These are phyloP conservation scores for Mongoloraphidia duomilia DNA, from an alignment of 2,888 invertebrate species.

Conservation along the genomic window DNA sequence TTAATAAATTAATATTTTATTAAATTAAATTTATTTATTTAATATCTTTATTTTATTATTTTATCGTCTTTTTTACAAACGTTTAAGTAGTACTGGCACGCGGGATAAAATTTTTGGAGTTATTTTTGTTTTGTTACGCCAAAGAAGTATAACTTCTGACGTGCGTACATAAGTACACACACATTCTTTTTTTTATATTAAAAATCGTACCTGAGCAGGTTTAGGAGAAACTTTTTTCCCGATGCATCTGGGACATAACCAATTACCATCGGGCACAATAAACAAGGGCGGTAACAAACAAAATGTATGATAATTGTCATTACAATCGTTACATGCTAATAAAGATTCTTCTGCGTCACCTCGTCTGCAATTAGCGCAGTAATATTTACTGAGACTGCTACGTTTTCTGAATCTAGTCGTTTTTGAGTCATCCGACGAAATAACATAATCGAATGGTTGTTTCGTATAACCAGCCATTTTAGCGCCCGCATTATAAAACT, in stretches of 20 bases:
- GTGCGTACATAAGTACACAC: no score
- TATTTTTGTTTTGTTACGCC: no score
- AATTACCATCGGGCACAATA: conserved; percentile 56
- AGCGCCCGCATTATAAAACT: conserved; percentile 56
- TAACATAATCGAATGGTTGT: conserved; percentile 28
- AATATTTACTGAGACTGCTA: conserved; percentile 45
- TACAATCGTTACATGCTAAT: conserved; percentile 57
- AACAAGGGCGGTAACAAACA: conserved; percentile 55
- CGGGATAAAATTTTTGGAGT: no score
- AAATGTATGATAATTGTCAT: conserved; percentile 59
- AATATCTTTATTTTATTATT: no score
- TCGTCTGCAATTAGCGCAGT: conserved; percentile 48
- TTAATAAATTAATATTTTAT: no score
- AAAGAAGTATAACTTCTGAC: no score
- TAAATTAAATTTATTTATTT: no score
- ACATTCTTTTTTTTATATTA: no score
- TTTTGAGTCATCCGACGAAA: conserved; percentile 35
- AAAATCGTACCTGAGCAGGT: no score
- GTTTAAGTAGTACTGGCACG: no score
- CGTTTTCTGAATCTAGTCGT: conserved; percentile 21
- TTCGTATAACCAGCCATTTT: conserved; percentile 44
- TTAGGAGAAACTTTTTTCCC: conserved; percentile 35
- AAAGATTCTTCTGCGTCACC: conserved; percentile 53
- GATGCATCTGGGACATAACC: conserved; percentile 59
- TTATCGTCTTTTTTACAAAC: no score